Base-by-base conservation (phyloP, 2,797 vertebrate genomes). In the Melanotaenia nigrans region DNA sequence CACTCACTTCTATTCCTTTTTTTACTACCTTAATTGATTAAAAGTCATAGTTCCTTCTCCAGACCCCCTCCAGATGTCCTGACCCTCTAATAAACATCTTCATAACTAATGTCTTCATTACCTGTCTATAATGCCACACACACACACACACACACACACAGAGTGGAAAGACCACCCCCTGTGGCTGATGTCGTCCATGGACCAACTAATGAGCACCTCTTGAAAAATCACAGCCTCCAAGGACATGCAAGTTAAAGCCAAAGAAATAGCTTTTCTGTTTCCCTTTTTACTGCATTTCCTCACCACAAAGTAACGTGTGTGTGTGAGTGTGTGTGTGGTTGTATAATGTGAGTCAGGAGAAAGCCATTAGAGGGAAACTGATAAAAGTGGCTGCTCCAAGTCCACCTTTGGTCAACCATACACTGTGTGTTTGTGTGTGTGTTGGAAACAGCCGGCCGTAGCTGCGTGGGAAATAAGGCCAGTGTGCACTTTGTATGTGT, bases 351-450 rank as follows among this genome's bases (percentile, higher is more conserved):
- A 76, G 73, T 70, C 63, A 64, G 22, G 67, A 66, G 70, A 81
- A 47, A 67, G 59, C 79, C 35, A 67, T 85, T 77, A 82, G 71
- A 1, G 62, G 33, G 24, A 72, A 73, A 68, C 71, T 75, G 73
- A 87, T 87, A 78, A 82, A 81, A 67, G 61, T 11, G 20, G 53
- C 64, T 35, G 58, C 51, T 61, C 22, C 8, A 1, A 69, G 32
- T 70, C 42, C 66, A 89, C 83, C 84, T 89, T 87, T 85, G 81
- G 45, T 73, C 78, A 3, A 54, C 30, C 5, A 0, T 38, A 11
- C 22, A 30, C 5, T 49, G 56, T 65, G 38, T 40, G 38, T 40
- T 13, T 40, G 38, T 40, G n/a, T 49, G 57, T 53, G 56, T 69
- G 12, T 71, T 51, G 25, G 67, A 11, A 22, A 38, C 45, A 28